Evolutionary conservation across 2,797 vertebrate genomes (phyloP), one percentile per base, ranked within the genome.

Genomic region (Vultur gryphus): DNA sequence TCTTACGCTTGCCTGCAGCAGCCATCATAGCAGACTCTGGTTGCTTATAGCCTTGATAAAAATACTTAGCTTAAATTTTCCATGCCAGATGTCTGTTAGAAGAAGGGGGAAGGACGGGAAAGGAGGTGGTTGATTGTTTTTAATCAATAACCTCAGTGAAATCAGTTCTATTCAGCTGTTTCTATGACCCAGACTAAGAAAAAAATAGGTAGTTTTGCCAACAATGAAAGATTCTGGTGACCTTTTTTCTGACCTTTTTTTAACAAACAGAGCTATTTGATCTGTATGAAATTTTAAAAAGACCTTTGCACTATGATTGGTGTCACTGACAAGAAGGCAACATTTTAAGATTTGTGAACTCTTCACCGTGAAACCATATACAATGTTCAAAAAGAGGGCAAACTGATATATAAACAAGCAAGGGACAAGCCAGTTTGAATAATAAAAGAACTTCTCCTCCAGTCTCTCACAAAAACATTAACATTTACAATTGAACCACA

Each of bases 341-440:
- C 82, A 59, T 91, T 94, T 91, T 86, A 92, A 87, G 76, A 93
- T 83, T 86, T 89, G 92, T 94, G 94, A 95, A 94, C 96, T 94
- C 85, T 92, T 94, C 80, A 87, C 82, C 9, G 0, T 58, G 46
- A 95, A 91, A 87, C 65, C 82, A 72, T 92, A 83, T 21, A 81
- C 26, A 77, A 62, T 48, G 58, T 78, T 94, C 81, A 93, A 78
- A 95, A 89, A 78, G 69, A 96, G 79, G 84, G 57, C 57, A 94
- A 93, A 85, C 48, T 39, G 64, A 76, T 89, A 92, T 2, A 83
- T 52, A 95, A 95, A 90, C 86, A 92, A 84, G 71, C 54, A 95
- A 80, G 16, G 24, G 83, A 75, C 39, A 91, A 92, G 58, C 16
- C 84, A 78, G 51, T 84, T 33, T 89, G 61, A 80, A 86, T 72